These are phyloP conservation scores for Diabrotica virgifera DNA, from an alignment of 1,140 invertebrate genomes.

Conservation along the genomic window DNA sequence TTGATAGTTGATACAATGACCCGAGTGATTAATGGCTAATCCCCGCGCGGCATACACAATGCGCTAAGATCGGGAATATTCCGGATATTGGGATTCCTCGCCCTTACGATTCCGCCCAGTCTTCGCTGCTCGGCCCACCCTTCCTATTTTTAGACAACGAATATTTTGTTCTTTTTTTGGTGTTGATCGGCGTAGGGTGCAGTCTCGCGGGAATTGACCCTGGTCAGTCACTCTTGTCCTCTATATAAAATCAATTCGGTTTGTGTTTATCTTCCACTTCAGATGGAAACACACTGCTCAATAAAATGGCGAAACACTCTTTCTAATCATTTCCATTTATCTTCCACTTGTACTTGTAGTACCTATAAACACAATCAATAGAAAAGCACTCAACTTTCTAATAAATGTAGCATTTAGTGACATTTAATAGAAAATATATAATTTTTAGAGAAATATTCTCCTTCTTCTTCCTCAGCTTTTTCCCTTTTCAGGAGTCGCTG, in stretches of 20 bases:
- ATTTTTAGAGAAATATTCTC: no score
- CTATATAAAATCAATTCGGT: background rate
- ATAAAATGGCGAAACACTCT: no score
- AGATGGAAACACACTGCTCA: no score
- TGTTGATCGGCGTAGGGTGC: background rate
- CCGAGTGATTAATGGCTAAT: conserved; percentile 50
- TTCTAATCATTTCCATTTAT: no score
- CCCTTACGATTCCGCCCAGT: conserved; percentile 27
- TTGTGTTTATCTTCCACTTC: no score
- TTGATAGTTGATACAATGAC: conserved; percentile 52
- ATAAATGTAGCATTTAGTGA: no score
- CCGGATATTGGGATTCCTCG: conserved; percentile 49
- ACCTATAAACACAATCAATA: no score
- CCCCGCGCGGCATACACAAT: conserved; percentile 48
- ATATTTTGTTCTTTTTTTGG: conserved; percentile 5
- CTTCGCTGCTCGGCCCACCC: conserved; percentile 13
- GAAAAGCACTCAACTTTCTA: no score
- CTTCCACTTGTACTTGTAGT: no score
- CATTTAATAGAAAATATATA: no score
- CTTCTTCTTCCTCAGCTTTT: no score
- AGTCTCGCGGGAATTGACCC: background rate
- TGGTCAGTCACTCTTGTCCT: conserved; percentile 12
- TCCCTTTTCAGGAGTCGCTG: no score
- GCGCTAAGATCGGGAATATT: conserved; percentile 47
- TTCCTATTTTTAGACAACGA: conserved; percentile 19